Percentiles rank a stretch among this genome's conserved stretches.
Evolutionary conservation across 2,888 invertebrate genomes (phyloP).

Genomic region (Platypus cylindrus): DNA sequence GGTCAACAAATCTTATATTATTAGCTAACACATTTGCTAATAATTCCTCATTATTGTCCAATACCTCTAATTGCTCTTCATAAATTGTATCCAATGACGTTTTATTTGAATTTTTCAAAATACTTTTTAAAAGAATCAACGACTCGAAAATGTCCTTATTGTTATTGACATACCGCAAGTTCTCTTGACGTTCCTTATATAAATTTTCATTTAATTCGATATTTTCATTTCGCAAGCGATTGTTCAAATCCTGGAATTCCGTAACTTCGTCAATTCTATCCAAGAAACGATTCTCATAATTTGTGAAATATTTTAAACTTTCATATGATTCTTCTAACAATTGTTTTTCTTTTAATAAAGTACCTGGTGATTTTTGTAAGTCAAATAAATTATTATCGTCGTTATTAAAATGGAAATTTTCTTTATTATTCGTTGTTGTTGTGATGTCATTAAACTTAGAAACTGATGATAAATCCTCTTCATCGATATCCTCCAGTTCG

Average conservation of each 20-base stretch:
- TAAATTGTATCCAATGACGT: conserved; percentile 5
- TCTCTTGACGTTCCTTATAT: background rate
- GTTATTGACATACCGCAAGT: background rate
- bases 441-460: background rate
- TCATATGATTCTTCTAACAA: conserved; percentile 8
- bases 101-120: conserved; percentile 3
- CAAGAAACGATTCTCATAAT: conserved; percentile 5
- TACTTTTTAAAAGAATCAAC: conserved; percentile 3
- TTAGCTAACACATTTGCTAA: background rate
- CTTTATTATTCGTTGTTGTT: background rate
- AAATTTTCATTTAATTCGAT: conserved; percentile 2
- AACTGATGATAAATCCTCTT: conserved; percentile 1
- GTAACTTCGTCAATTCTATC: conserved; percentile 3
- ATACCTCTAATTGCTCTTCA: conserved; percentile 6
- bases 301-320: conserved; percentile 7
- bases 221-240: conserved; percentile 7
- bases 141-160: conserved; percentile 3
- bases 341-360: conserved; percentile 3
- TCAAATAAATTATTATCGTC: background rate
- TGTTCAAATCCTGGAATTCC: conserved; percentile 4
- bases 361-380: conserved; percentile 2
- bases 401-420: conserved; percentile 1
- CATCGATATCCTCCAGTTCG: conserved; percentile 2
- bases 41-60: background rate
- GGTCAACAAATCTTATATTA: background rate